Evolutionary conservation across 1,140 invertebrate genomes (phyloP).

Genomic region (Reticulitermes speratus): DNA sequence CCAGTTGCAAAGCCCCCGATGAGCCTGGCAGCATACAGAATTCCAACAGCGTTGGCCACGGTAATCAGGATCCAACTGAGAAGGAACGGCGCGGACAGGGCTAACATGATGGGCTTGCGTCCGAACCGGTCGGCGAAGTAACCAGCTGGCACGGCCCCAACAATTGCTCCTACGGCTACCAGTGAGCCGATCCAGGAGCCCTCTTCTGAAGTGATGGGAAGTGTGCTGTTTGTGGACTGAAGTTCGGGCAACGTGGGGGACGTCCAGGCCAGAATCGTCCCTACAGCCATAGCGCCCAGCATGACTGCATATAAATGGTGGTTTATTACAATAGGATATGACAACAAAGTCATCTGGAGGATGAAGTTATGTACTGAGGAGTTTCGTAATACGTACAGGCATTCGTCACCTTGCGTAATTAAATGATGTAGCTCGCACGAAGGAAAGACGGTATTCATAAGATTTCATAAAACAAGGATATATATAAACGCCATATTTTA

Average conservation of each 20-base stretch:
- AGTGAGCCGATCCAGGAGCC: slow-evolving; percentile 57
- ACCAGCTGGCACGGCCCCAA: slow-evolving; percentile 56
- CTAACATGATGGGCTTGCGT: slow-evolving; percentile 50
- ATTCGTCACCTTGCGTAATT: too few species aligned
- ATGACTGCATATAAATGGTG: slow-evolving; percentile 47
- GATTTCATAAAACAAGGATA: too few species aligned
- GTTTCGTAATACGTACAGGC: background rate
- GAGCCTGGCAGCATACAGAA: background rate
- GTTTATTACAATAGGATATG: too few species aligned
- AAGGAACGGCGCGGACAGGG: slow-evolving; percentile 20
- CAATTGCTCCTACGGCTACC: slow-evolving; percentile 54
- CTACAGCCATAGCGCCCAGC: slow-evolving; percentile 54
- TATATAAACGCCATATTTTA: too few species aligned
- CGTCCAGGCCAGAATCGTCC: slow-evolving; percentile 57
- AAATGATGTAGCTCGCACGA: too few species aligned
- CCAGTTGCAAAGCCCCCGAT: slow-evolving; percentile 67
- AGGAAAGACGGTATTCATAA: too few species aligned
- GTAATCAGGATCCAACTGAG: background rate
- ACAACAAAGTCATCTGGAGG: background rate
- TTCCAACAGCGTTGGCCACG: background rate
- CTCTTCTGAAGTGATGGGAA: slow-evolving; percentile 39
- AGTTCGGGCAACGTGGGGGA: slow-evolving; percentile 52
- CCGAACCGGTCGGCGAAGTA: slow-evolving; percentile 64
- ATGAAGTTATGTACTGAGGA: background rate
- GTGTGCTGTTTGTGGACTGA: slow-evolving; percentile 20